Evolutionary conservation across 2,113 vertebrate genomes (phyloP).

Genomic region (Thunnus maccoyii): DNA sequence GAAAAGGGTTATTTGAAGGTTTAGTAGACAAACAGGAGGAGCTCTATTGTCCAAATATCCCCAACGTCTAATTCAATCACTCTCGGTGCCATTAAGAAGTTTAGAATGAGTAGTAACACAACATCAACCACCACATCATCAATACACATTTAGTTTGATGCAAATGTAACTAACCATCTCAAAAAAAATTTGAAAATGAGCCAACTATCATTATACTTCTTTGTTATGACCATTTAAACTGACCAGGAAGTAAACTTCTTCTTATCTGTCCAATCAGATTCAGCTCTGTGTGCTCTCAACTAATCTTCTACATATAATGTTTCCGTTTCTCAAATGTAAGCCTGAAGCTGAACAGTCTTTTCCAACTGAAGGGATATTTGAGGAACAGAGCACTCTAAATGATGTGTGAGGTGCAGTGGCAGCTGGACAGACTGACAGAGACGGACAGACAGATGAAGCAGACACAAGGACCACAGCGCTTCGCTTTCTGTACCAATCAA

Average conservation of each 20-base stretch:
- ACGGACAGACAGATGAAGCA: slow-evolving; percentile 90
- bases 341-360: slow-evolving; percentile 8
- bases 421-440: slow-evolving; percentile 75
- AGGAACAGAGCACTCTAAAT: slow-evolving; percentile 88
- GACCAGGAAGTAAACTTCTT: slow-evolving; percentile 1
- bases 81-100: slow-evolving; percentile 5
- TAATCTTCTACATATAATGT: neutral
- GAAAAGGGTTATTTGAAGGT: slow-evolving; percentile 90
- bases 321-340: slow-evolving; percentile 29
- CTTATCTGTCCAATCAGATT: slow-evolving; percentile 29
- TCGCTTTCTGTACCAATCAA: slow-evolving; percentile 95
- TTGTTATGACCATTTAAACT: neutral
- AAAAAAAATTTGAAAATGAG: slow-evolving; percentile 1
- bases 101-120: slow-evolving; percentile 4
- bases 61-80: slow-evolving; percentile 70
- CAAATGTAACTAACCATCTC: neutral
- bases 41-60: slow-evolving; percentile 98
- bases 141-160: slow-evolving; percentile 15
- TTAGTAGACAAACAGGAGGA: slow-evolving; percentile 93
- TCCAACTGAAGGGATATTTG: slow-evolving; percentile 91
- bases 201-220: slow-evolving; percentile 7
- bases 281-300: slow-evolving; percentile 27
- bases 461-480: slow-evolving; percentile 95
- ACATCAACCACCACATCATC: slow-evolving; percentile 42
- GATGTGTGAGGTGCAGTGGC: slow-evolving; percentile 87